Percentiles rank a stretch among this genome's conserved stretches.
Conservation (phyloP, 2,113 vertebrate species). For the Columbina picui region DNA sequence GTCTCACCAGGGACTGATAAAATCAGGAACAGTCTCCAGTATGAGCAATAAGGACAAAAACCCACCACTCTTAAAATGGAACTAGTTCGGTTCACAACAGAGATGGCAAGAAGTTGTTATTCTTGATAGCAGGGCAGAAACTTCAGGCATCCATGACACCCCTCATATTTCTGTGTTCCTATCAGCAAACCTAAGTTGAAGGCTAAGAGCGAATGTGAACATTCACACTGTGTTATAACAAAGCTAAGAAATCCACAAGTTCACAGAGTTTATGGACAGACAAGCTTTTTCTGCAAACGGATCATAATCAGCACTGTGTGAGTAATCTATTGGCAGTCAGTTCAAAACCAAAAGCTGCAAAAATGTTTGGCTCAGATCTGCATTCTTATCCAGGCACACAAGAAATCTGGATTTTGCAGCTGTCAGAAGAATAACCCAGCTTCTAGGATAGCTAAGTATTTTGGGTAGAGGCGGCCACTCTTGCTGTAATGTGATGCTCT, state of each 20-base stretch:
- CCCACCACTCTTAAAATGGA: neutral
- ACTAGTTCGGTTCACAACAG: neutral
- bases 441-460: neutral
- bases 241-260: neutral
- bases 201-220: neutral
- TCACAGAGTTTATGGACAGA: neutral
- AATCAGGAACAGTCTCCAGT: neutral
- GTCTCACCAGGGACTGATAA: neutral
- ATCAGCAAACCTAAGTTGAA: neutral
- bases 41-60: neutral
- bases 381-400: neutral
- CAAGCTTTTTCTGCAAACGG: neutral
- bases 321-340: neutral
- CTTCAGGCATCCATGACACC: neutral
- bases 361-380: neutral
- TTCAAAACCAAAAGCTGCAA: neutral
- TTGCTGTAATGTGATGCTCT: neutral
- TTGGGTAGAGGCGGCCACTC: neutral
- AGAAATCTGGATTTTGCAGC: neutral
- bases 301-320: fast-evolving
- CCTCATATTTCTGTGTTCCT: neutral
- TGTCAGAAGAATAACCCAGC: neutral
- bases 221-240: neutral
- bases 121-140: neutral
- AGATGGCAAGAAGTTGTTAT: neutral